Base-by-base conservation (phyloP, 2,888 invertebrate genomes). In the Drosophila meridionalis region DNA sequence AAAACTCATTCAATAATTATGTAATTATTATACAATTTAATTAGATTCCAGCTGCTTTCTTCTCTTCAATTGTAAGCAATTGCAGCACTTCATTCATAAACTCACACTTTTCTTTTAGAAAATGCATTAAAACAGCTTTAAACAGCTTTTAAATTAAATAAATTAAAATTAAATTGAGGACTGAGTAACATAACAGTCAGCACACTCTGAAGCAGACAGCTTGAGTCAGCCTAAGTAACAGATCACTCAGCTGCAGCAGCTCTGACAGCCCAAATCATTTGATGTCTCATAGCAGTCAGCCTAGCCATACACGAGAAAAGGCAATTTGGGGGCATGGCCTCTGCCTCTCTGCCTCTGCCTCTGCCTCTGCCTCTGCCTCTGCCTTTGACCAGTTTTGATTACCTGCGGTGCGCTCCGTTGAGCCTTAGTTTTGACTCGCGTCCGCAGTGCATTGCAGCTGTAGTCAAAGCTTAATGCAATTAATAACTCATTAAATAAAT, bases 401-500 rank as follows among this genome's bases (percentile, higher is more conserved):
- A 4, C 38, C 42, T n/a, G 7, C 7, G 3, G 28, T 28, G 55
- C 28, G 28, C 34, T 50, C 43, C 62, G 69, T 76, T 77, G 55
- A 60, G 43, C 11, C 11, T n/a, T 42, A 34, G 43, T 14, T 56
- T 26, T 36, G 20, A 36, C 9, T 20, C 28, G 52, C 30, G 34
- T 32, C 28, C 38, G 42, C 32, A 40, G 28, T 42, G 42, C 32
- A 40, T 34, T 77, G 63, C n/a, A 48, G 45, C 20, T 52, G 20
- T 11, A 65, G 40, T 63, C 70, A 76, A 72, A 78, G 87, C 85
- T 82, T 80, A 89, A 89, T 84, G 76, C 90, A 87, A 89, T 90
- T 82, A 84, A 89, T 89, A 87, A 87, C 90, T 90, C 87, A 87
- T 87, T 87, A 89, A 90, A 89, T 90, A 87, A 87, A 87, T 74